Conservation (phyloP, 1,140 invertebrate genomes). For the Proctacanthus coquilletti region DNA sequence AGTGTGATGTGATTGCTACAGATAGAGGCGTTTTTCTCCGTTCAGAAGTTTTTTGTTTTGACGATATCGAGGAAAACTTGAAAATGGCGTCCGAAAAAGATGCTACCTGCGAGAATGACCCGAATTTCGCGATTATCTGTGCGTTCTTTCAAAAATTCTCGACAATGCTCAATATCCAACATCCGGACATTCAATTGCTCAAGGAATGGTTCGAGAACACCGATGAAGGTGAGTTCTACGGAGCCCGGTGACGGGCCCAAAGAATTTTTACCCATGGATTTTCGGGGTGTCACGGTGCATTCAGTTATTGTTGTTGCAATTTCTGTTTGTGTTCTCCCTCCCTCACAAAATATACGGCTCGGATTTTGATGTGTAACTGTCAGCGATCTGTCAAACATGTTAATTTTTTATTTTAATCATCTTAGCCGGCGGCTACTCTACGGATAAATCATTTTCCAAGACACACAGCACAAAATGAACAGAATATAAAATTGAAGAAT, state of each 20-base stretch:
- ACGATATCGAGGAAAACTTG: conserved; percentile 13
- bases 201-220: conserved; percentile 78
- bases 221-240: conserved; percentile 52
- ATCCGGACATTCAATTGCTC: conserved; percentile 62
- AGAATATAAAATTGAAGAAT: too few relatives aligned
- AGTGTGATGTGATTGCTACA: background rate
- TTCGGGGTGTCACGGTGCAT: background rate
- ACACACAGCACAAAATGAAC: too few relatives aligned
- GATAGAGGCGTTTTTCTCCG: background rate
- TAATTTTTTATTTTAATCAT: background rate
- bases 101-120: conserved; percentile 72
- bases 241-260: background rate
- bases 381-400: background rate
- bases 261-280: background rate
- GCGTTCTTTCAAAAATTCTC: conserved; percentile 83
- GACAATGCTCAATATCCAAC: conserved; percentile 55
- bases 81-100: conserved; percentile 7
- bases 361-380: background rate
- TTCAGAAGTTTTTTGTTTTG: background rate
- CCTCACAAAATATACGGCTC: background rate
- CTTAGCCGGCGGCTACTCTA: background rate
- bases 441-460: background rate
- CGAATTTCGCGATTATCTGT: conserved; percentile 91
- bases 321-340: background rate
- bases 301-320: background rate